These are phyloP conservation scores for Syngnathus scovelli DNA, from an alignment of 2,113 vertebrate species.

Conservation along the genomic window DNA sequence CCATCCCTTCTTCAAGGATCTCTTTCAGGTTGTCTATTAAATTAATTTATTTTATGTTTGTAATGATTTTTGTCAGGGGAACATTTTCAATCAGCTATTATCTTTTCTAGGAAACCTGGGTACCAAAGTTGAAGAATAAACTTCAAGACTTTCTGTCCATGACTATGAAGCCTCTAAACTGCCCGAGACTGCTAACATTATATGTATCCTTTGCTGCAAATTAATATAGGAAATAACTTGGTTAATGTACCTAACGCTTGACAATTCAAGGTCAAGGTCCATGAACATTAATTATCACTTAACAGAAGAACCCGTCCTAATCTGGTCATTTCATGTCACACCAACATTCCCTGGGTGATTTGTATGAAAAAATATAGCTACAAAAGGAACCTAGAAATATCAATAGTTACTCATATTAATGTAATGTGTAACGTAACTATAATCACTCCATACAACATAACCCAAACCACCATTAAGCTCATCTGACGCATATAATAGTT, in stretches of 20 bases:
- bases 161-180: constrained; percentile 75
- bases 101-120: constrained; percentile 84
- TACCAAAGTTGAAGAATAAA: constrained; percentile 76
- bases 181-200: constrained; percentile 80
- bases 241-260: neutral
- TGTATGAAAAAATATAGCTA: neutral
- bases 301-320: constrained; percentile 4
- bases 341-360: neutral
- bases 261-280: neutral
- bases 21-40: constrained; percentile 79
- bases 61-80: neutral
- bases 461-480: neutral
- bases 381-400: constrained; percentile 2
- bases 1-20: constrained; percentile 88
- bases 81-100: neutral
- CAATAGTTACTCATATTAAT: neutral
- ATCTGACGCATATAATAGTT: neutral
- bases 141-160: constrained; percentile 80
- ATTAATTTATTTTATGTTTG: neutral
- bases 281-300: neutral
- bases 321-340: neutral
- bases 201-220: constrained; percentile 85
- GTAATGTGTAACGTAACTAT: no score
- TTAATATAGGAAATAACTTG: neutral
- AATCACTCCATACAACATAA: neutral